Evolutionary conservation across 2,113 vertebrate species (phyloP), one percentile per base, ranked within the genome.

Genomic region (Brachyhypopomus occidentalis): DNA sequence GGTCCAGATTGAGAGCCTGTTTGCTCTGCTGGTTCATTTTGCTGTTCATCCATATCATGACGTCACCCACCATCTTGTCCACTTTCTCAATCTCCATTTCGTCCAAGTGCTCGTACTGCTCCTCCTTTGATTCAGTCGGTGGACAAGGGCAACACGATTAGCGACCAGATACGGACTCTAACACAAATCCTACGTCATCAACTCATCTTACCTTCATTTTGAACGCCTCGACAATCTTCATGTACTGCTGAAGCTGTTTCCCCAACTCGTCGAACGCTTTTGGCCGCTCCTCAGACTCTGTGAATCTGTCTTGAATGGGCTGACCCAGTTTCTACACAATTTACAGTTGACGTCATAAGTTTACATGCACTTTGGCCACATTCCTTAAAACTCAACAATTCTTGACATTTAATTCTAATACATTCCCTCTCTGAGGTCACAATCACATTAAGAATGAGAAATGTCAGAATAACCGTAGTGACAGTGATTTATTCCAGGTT

Each of bases 21-120:
- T 98, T 99, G 85, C 93, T 96, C 58, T 98, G 97, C 85, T 98
- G 95, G 83, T 98, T 98, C 88, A 99, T 95, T 86, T 95, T 94
- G 56, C 94, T 98, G 89, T 98, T 98, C 97, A 99, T 97, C 97
- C 97, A 99, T 36, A 97, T 96, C 96, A 98, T 97, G 0, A 94
- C 94, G 3, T 98, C 97, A 0, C 82, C 93, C 1, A 93, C 85
- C 81, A 91, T 89, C 83, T 96, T 96, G 55, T 98, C 96, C 77
- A 98, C 96, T 90, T 97, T 98, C 0, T 85, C 86, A 83, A 98
- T 60, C 1, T 99, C 97, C 0, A 92, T 92, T 66, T 95, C 94
- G 70, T 99, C 97, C 63, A 99, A 89, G 79, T 99, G 97, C 5
- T 98, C 96, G 0, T 96, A 99, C 87, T 94, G 95, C 63, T 98